These are phyloP conservation scores for Agriopis marginaria DNA, from an alignment of 2,888 invertebrate genomes.

Conservation along the genomic window DNA sequence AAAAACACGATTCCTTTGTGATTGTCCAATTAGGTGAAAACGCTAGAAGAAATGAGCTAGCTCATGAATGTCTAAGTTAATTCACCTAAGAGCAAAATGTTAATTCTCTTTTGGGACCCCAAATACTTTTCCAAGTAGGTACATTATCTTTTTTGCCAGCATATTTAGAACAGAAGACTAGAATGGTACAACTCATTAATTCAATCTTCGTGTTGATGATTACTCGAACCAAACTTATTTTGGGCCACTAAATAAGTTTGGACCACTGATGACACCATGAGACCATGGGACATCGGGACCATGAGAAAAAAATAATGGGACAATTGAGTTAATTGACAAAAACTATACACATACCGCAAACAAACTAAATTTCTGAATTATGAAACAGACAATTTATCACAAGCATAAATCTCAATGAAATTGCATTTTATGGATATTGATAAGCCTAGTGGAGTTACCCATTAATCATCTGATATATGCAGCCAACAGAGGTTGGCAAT, in stretches of 20 bases:
- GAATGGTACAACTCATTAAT: neutral
- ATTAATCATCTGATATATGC: conserved; percentile 44
- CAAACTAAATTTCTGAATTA: conserved; percentile 44
- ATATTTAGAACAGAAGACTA: neutral
- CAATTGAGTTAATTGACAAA: neutral
- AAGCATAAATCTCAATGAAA: conserved; percentile 47
- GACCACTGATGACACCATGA: no score
- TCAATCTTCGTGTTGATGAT: no score
- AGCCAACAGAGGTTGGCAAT: conserved; percentile 31
- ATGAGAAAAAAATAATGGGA: neutral
- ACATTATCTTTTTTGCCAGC: conserved; percentile 23
- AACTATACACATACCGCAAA: conserved; percentile 26
- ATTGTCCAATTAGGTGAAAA: neutral
- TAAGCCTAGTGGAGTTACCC: conserved; percentile 45
- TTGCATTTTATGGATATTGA: conserved; percentile 49
- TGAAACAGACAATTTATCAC: conserved; percentile 44
- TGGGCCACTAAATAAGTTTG: no score
- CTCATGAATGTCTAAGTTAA: conserved; percentile 30
- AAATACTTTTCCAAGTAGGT: conserved; percentile 35
- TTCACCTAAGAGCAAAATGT: conserved; percentile 39
- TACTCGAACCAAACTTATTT: no score
- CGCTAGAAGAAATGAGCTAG: neutral
- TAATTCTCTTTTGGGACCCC: conserved; percentile 34
- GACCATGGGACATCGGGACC: no score
- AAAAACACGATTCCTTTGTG: no score